A percentile compares a stretch with the other conserved stretches of the same genome.
Conservation (phyloP, 1,140 invertebrate species). For the Neodiprion pinetum region DNA sequence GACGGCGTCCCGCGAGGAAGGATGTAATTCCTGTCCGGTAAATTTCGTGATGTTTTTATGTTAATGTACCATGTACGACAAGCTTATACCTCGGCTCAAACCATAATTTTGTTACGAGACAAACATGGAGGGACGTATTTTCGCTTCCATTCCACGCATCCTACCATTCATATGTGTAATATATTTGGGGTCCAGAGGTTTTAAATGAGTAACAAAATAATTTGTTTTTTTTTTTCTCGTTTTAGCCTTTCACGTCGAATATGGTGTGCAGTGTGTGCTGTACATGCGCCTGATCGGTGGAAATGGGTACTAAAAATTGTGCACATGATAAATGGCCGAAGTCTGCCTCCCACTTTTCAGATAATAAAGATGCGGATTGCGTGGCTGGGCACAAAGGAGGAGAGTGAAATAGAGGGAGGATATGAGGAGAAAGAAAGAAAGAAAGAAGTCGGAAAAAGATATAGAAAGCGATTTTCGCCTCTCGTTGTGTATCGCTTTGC, state of each 20-base stretch:
- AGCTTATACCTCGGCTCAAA: too few relatives aligned
- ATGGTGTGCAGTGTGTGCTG: too few relatives aligned
- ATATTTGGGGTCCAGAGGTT: too few relatives aligned
- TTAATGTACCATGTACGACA: not conserved
- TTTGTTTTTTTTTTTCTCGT: too few relatives aligned
- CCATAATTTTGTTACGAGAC: too few relatives aligned
- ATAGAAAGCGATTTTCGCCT: not conserved
- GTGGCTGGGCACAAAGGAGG: not conserved
- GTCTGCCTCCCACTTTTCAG: not conserved
- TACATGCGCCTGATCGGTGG: too few relatives aligned
- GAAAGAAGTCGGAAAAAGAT: not conserved
- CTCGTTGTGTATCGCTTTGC: not conserved
- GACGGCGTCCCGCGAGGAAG: not conserved
- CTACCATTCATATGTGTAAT: too few relatives aligned
- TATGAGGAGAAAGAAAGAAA: not conserved
- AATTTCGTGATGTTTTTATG: constrained; percentile 2
- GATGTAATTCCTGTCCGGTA: not conserved
- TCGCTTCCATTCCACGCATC: too few relatives aligned
- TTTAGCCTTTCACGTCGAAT: too few relatives aligned
- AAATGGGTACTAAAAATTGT: not conserved
- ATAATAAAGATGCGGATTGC: not conserved
- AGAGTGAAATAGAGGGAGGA: not conserved
- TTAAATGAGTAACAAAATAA: too few relatives aligned
- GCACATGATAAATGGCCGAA: not conserved
- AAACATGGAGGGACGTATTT: too few relatives aligned